These are phyloP conservation scores for Aselliscus stoliczkanus DNA, from an alignment of 2,797 vertebrate species.

Conservation along the genomic window DNA sequence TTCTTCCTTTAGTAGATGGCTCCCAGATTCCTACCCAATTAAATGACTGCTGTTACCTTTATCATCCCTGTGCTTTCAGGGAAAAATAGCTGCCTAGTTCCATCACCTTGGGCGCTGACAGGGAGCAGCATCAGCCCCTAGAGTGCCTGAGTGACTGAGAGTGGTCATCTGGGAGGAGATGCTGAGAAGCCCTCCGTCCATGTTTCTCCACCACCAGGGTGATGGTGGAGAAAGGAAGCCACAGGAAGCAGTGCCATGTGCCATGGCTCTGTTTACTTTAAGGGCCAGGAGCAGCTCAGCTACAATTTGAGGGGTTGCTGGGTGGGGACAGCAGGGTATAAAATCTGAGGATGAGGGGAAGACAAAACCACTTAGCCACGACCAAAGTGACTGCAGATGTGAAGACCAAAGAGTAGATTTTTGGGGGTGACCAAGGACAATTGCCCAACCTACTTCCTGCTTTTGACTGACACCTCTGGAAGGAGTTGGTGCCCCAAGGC, in stretches of 20 bases:
- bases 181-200: not conserved
- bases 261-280: slow-evolving; percentile 22
- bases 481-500: not conserved
- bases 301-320: slow-evolving; percentile 47
- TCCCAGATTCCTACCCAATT: not conserved
- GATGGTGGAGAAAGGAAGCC: not conserved
- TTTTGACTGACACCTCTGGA: slow-evolving; percentile 25
- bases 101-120: not conserved
- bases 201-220: not conserved
- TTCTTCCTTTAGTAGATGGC: not conserved
- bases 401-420: slow-evolving; percentile 15
- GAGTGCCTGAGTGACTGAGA: not conserved
- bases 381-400: slow-evolving; percentile 62
- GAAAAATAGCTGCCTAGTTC: not conserved
- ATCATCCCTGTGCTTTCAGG: not conserved
- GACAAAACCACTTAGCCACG: slow-evolving; percentile 28
- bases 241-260: not conserved
- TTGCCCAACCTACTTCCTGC: not conserved
- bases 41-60: not conserved
- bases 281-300: slow-evolving; percentile 2
- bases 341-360: slow-evolving; percentile 46
- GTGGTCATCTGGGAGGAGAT: not conserved
- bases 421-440: not conserved
- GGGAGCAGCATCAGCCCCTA: not conserved
- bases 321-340: not conserved